Evolutionary conservation across 2,888 invertebrate species (phyloP), one percentile per base, ranked within the genome.

Genomic region (Arrhopalites spinosus): DNA sequence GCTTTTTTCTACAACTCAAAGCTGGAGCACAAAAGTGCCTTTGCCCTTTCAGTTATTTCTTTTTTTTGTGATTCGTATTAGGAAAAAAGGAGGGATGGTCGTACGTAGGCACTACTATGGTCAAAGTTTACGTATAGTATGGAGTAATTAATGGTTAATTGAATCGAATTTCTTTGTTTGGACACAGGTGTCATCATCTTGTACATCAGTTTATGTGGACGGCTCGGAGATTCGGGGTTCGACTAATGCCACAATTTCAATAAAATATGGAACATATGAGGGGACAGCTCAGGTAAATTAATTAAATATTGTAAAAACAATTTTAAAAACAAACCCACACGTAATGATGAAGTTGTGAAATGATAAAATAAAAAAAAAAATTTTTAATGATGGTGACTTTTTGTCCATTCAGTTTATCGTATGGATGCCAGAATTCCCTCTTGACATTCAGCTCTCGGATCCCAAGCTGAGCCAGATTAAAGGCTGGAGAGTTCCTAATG

Each of bases 401-500:
- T n/a, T n/a, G n/a, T n/a, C n/a, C n/a, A n/a, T n/a, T n/a, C n/a
- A 92, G 78, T 95, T 96, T 85, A 93, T 93, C 23, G 96, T 98
- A 1, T 98, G 98, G 97, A 95, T 96, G 91, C 97, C 98, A 0
- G 96, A 96, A 85, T 92, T 95, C 84, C 95, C 96, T 0, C 87
- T 98, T 75, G 95, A 96, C 85, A 91, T 98, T 43, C 92, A 93
- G 83, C 92, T 97, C 3, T 91, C 92, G 20, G 97, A 98, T 86
- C 91, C 92, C 81, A 90, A 94, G 80, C 88, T 98, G 75, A 96
- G 95, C 75, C 96, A 96, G 87, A 92, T 98, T 83, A 94, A 95
- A 87, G 94, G 94, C 61, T 98, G 97, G 97, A 92, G 93, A 85
- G 93, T 95, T 63, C 92, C 93, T 3, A 93, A 93, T 84, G 93